Evolutionary conservation across 2,797 vertebrate genomes (phyloP).

Genomic region (Platyrinchus mystaceus): DNA sequence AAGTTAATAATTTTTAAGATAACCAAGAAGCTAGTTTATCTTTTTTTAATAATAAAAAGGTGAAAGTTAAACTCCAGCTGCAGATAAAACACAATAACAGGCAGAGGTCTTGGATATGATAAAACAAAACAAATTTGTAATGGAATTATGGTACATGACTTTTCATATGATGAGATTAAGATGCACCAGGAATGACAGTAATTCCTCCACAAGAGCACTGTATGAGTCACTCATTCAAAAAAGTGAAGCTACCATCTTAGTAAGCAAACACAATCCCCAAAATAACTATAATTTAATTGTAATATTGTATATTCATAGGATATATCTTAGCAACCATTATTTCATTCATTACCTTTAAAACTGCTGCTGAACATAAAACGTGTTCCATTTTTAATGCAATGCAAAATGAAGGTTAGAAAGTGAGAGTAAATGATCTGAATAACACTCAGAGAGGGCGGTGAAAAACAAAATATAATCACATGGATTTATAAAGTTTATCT

Average conservation of each 20-base stretch:
- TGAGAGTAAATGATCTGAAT: neutral
- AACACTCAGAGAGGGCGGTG: neutral
- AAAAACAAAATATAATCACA: neutral
- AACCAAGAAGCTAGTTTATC: neutral
- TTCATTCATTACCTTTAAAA: neutral
- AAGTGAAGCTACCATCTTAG: neutral
- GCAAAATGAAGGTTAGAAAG: neutral
- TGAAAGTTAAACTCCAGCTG: conserved; percentile 3
- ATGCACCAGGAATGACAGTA: neutral
- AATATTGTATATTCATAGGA: neutral
- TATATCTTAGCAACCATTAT: conserved; percentile 3
- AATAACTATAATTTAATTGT: conserved; percentile 22
- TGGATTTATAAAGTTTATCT: neutral
- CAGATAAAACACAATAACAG: neutral
- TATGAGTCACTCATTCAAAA: conserved; percentile 14
- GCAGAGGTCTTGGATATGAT: neutral
- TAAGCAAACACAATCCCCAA: conserved; percentile 1
- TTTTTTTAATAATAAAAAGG: neutral
- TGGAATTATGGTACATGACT: neutral
- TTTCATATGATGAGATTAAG: neutral
- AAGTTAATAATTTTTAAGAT: neutral
- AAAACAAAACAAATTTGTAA: neutral
- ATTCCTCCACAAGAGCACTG: neutral
- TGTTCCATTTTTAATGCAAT: neutral
- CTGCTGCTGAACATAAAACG: neutral